These are phyloP conservation scores for Lethrus apterus DNA, from an alignment of 1,140 invertebrate genomes.

Conservation along the genomic window DNA sequence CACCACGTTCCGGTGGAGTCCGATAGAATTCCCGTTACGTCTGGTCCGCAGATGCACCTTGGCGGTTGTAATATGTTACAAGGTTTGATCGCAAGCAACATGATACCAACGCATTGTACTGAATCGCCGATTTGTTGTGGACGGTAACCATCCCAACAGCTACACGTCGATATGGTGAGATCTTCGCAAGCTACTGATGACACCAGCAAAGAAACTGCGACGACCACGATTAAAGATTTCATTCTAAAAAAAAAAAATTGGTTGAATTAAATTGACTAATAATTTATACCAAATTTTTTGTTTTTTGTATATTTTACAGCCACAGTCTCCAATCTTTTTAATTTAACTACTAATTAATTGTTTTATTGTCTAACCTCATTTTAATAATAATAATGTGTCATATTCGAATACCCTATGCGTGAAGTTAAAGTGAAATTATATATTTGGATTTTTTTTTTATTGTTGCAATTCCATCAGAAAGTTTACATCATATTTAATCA, in stretches of 20 bases:
- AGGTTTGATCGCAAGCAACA: constrained; percentile 31
- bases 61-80: constrained; percentile 32
- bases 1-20: constrained; percentile 35
- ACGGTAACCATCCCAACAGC: constrained; percentile 33
- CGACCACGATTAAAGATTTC: background rate
- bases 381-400: too few species aligned
- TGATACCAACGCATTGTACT: constrained; percentile 26
- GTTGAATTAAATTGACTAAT: too few species aligned
- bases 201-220: background rate
- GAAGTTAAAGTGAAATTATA: too few species aligned
- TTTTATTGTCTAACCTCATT: too few species aligned
- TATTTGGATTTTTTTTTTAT: too few species aligned
- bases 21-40: constrained; percentile 32
- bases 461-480: too few species aligned
- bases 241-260: background rate
- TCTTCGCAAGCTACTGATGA: background rate
- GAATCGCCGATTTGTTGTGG: constrained; percentile 20
- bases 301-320: too few species aligned
- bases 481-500: too few species aligned
- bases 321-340: too few species aligned
- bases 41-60: constrained; percentile 31
- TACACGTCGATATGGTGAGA: constrained; percentile 16
- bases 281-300: too few species aligned
- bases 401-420: too few species aligned
- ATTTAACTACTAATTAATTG: too few species aligned